Conservation (phyloP, 1,140 invertebrate genomes). For the Zophobas morio region DNA sequence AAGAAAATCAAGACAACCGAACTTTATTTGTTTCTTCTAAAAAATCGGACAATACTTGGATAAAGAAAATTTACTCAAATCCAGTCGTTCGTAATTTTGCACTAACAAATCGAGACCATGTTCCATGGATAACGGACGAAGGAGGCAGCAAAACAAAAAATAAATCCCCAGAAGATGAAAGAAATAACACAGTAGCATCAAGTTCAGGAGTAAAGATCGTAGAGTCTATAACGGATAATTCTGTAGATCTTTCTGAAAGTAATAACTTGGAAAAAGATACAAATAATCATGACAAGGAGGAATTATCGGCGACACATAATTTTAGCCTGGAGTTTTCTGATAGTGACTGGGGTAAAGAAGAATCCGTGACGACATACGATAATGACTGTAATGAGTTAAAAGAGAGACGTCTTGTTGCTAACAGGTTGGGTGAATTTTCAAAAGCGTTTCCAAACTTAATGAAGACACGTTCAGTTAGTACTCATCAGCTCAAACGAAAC, state of each 20-base stretch:
- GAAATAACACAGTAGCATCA: background rate
- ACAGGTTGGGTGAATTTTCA: constrained; percentile 53
- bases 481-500: background rate
- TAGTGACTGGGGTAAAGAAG: background rate
- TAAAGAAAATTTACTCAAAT: constrained; percentile 59
- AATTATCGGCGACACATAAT: constrained; percentile 6
- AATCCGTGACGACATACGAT: constrained; percentile 22
- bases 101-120: constrained; percentile 54
- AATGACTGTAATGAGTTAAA: constrained; percentile 51
- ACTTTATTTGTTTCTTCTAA: background rate
- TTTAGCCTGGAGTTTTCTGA: constrained; percentile 40
- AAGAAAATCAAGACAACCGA: too few relatives aligned
- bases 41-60: constrained; percentile 59
- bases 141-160: constrained; percentile 9
- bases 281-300: constrained; percentile 34
- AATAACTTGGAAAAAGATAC: constrained; percentile 14
- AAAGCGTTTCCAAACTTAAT: constrained; percentile 51
- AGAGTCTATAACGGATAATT: background rate
- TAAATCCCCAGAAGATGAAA: background rate
- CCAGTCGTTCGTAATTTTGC: constrained; percentile 57
- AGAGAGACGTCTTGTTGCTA: constrained; percentile 51
- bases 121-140: constrained; percentile 11
- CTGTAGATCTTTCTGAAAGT: constrained; percentile 9
- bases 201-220: background rate
- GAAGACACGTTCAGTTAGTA: constrained; percentile 11